Conservation (phyloP, 2,113 vertebrate species). For the Electrona antarctica region DNA sequence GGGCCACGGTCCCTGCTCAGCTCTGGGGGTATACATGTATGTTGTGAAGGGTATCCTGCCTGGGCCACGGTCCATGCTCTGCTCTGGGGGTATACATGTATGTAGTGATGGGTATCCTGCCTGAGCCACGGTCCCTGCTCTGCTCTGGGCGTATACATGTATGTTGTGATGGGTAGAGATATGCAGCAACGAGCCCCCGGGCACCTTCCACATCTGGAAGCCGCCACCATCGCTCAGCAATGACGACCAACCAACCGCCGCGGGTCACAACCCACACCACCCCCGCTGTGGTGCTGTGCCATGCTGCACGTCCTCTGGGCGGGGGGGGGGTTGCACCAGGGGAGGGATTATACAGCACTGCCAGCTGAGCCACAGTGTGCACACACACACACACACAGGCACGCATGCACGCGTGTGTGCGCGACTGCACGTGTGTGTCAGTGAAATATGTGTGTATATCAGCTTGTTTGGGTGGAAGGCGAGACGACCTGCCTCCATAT, state of each 20-base stretch:
- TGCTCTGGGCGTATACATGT: too few relatives aligned
- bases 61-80: neutral
- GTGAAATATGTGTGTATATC: conserved; percentile 28
- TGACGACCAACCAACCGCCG: conserved; percentile 43
- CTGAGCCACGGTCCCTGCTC: too few relatives aligned
- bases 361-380: neutral
- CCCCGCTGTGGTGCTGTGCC: conserved; percentile 7
- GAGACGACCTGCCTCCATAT: conserved; percentile 20
- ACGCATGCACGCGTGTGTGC: too few relatives aligned
- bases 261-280: conserved; percentile 8
- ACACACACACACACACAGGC: neutral
- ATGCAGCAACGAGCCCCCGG: conserved; percentile 17
- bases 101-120: conserved; percentile 45
- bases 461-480: conserved; percentile 15
- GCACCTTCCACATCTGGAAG: conserved; percentile 60
- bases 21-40: too few relatives aligned
- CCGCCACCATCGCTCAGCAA: conserved; percentile 54
- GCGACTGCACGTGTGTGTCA: neutral
- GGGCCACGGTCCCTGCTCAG: too few relatives aligned
- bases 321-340: neutral
- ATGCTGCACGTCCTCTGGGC: conserved; percentile 6
- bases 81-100: conserved; percentile 5
- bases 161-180: too few relatives aligned
- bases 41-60: too few relatives aligned
- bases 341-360: neutral